Base-by-base conservation (phyloP, 1,140 invertebrate species). In the Latrodectus geometricus region DNA sequence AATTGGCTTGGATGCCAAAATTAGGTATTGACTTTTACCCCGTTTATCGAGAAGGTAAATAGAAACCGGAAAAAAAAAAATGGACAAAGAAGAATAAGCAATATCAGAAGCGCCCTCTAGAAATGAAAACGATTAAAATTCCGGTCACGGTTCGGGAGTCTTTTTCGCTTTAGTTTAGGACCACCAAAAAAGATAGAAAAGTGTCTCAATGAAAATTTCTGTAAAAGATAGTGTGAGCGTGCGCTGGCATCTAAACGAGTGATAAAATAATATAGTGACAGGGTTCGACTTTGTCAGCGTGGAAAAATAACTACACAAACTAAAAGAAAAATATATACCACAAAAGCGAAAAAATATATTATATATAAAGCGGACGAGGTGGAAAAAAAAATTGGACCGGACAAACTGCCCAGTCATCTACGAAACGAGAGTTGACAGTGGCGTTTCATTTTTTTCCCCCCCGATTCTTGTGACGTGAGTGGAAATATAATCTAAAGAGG, bases 111-210 rank as follows among this genome's bases (percentile, higher is more conserved):
- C 12, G 4, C 11, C n/a, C 15, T 9, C 17, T 7, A 74, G n/a
- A 49, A 17, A 74, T 23, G 20, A 74, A 74, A 48, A 50, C 23
- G 68, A 72, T 83, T 83, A 83, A 50, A 54, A 83, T 83, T 83
- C 80, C 0, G 17, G 80, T 83, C 80, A 83, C 80, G 80, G 2
- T 61, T n/a, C 9, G 0, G 20, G 56, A 66, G 70, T 83, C 80
- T 74, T 83, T 35, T 83, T 21, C 72, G 70, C 80, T 83, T 83
- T 74, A 83, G 70, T 83, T 83, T 72, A 66, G 70, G 74, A 74
- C 72, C 70, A 35, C 73, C 73, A 49, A 73, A 83, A 52, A 75
- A 61, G 52, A 76, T n/a, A 74, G 21, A 61, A 77, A 77, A 15
- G 49, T 35, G 15, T 35, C 72, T 48, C 72, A 35, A 49, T 49